Conservation (phyloP, 1,140 invertebrate species). For the Heliconius melpomene region DNA sequence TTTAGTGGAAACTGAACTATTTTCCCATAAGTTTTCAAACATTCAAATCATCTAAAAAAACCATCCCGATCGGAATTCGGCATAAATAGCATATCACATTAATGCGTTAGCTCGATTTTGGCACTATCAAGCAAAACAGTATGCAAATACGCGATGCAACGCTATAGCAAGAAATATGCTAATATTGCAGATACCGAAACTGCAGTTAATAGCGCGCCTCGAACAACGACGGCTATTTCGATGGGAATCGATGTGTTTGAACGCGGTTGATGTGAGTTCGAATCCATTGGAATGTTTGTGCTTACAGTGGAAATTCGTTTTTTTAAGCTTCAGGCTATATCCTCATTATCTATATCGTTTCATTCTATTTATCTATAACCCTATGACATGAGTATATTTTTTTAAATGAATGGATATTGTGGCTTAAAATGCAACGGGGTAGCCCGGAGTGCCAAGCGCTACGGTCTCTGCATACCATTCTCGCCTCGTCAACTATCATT, state of each 20-base stretch:
- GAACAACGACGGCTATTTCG: constrained; percentile 6
- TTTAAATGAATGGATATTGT: background rate
- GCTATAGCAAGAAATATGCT: constrained; percentile 23
- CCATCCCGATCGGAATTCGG: background rate
- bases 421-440: background rate
- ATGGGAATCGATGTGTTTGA: constrained; percentile 15
- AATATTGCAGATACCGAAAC: constrained; percentile 14
- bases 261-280: background rate
- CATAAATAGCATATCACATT: background rate
- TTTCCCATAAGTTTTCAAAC: too few species aligned
- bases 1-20: too few species aligned
- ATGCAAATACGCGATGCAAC: constrained; percentile 23
- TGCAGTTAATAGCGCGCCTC: constrained; percentile 10
- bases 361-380: too few species aligned
- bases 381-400: background rate
- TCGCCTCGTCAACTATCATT: too few species aligned
- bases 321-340: too few species aligned
- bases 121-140: constrained; percentile 21
- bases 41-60: background rate
- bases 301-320: background rate
- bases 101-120: constrained; percentile 16
- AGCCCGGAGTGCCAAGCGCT: too few species aligned
- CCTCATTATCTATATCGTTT: too few species aligned
- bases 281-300: background rate
- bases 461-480: too few species aligned